These are phyloP conservation scores for Rapana venosa DNA, from an alignment of 2,888 invertebrate species.

Conservation along the genomic window DNA sequence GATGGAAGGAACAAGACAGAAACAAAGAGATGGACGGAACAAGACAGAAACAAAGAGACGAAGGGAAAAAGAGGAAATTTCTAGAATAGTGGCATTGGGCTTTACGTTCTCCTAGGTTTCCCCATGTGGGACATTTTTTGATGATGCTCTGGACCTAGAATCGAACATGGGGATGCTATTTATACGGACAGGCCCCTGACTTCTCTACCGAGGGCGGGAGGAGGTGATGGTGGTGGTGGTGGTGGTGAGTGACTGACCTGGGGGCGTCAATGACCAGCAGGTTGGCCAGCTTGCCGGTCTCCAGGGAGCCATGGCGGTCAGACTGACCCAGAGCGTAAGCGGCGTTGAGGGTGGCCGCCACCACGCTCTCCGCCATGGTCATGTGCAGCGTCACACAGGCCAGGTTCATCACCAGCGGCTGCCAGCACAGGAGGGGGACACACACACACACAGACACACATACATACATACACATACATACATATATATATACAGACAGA, in stretches of 20 bases:
- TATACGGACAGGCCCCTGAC: too few species aligned
- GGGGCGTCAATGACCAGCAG: conserved; percentile 81
- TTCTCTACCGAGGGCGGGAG: too few species aligned
- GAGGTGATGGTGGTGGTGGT: too few species aligned
- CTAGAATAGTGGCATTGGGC: too few species aligned
- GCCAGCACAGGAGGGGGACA: neutral
- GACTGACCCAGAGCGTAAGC: conserved; percentile 80
- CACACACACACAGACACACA: neutral
- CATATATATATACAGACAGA: neutral
- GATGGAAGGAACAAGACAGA: too few species aligned
- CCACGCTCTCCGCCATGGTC: conserved; percentile 81
- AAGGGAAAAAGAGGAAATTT: too few species aligned
- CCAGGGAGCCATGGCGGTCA: conserved; percentile 80
- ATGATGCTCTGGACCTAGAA: too few species aligned
- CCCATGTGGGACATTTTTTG: too few species aligned
- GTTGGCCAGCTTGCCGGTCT: conserved; percentile 79
- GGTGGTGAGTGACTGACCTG: conserved; percentile 73
- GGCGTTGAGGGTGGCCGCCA: conserved; percentile 82
- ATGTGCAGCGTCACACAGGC: conserved; percentile 81
- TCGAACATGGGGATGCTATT: too few species aligned
- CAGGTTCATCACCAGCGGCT: conserved; percentile 83
- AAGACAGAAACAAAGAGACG: too few species aligned
- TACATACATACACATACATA: neutral
- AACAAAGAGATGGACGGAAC: too few species aligned
- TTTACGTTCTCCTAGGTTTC: too few species aligned